Evolutionary conservation across 1,140 invertebrate genomes (phyloP).

Genomic region (Neodiprion lecontei): DNA sequence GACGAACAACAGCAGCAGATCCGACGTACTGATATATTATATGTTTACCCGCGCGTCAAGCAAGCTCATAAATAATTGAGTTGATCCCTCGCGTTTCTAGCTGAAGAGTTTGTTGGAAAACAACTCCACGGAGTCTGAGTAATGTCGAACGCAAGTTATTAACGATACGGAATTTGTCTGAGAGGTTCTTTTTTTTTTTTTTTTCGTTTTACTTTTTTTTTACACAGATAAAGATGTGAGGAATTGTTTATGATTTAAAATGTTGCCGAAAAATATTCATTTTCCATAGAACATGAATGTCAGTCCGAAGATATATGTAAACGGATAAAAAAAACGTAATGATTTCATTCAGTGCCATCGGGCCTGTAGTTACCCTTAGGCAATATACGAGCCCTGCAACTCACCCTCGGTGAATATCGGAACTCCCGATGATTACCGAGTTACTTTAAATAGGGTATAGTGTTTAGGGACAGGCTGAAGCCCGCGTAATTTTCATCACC

Average conservation of each 20-base stretch:
- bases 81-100: not conserved
- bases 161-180: no score
- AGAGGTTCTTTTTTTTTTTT: not conserved
- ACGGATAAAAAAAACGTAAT: conserved; percentile 49
- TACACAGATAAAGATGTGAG: no score
- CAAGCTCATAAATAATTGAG: no score
- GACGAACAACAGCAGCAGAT: no score
- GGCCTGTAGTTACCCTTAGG: conserved; percentile 59
- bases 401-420: conserved; percentile 51
- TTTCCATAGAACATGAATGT: no score
- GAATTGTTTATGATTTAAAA: not conserved
- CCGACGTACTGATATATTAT: no score
- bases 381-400: conserved; percentile 28
- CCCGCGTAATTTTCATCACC: conserved; percentile 1
- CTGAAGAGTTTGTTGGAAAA: conserved; percentile 5
- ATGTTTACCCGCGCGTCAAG: no score
- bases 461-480: conserved; percentile 48
- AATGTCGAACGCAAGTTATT: not conserved
- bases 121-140: not conserved
- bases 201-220: not conserved
- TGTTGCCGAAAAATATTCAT: not conserved
- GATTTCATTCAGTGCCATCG: conserved; percentile 58
- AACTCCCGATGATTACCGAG: conserved; percentile 57
- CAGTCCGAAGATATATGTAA: not conserved
- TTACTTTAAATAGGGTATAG: conserved; percentile 58